Evolutionary conservation across 2,888 invertebrate genomes (phyloP).

Genomic region (Osmoderma eremita): DNA sequence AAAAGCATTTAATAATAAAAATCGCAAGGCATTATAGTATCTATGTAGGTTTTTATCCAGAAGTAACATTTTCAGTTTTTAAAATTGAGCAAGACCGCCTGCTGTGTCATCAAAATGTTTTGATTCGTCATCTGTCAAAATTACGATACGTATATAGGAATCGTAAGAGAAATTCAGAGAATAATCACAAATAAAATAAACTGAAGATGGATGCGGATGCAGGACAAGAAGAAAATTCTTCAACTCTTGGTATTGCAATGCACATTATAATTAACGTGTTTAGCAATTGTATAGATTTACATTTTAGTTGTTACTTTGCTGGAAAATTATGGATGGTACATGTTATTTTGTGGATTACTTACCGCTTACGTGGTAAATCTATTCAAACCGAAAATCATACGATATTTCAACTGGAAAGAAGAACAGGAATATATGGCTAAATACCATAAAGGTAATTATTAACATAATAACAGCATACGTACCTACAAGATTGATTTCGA

Average conservation of each 20-base stretch:
- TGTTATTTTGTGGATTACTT: slow-evolving; percentile 54
- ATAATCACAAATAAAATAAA: neutral
- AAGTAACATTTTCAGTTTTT: too few relatives aligned
- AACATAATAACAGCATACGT: slow-evolving; percentile 5
- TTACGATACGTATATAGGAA: too few relatives aligned
- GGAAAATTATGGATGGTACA: slow-evolving; percentile 61
- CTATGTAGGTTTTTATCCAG: too few relatives aligned
- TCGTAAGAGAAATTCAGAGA: too few relatives aligned
- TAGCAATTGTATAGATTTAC: too few relatives aligned
- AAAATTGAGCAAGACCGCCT: too few relatives aligned
- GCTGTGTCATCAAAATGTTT: too few relatives aligned
- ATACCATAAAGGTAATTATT: slow-evolving; percentile 64
- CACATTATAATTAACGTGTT: slow-evolving; percentile 46
- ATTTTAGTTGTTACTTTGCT: slow-evolving; percentile 44
- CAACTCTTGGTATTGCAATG: neutral
- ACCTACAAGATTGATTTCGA: slow-evolving; percentile 25
- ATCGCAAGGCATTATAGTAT: too few relatives aligned
- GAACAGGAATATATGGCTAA: slow-evolving; percentile 62
- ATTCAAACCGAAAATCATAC: slow-evolving; percentile 56
- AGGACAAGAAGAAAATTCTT: neutral
- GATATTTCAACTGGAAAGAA: slow-evolving; percentile 57
- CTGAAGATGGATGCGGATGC: neutral
- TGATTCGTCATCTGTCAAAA: too few relatives aligned
- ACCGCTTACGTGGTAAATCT: slow-evolving; percentile 58
- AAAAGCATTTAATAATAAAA: too few relatives aligned